Conservation (phyloP, 1,140 invertebrate species). For the Pachypsylla venusta region DNA sequence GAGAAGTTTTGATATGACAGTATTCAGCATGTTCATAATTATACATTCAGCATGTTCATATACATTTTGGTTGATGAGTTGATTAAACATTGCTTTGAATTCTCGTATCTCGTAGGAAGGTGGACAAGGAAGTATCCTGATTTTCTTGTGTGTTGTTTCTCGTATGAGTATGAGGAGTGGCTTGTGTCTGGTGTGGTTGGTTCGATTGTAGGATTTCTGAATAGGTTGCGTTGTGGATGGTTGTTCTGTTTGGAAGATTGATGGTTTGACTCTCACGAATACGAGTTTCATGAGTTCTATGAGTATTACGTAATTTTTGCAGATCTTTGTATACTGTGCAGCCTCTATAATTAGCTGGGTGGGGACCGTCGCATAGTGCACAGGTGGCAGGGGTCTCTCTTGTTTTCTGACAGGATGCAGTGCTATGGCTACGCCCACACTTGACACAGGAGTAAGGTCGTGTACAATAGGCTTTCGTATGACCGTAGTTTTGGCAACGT, state of each 20-base stretch:
- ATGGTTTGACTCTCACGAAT: no score
- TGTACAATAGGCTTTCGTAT: constrained; percentile 27
- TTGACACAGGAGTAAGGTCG: constrained; percentile 27
- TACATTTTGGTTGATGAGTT: neutral
- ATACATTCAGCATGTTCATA: no score
- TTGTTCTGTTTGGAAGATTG: neutral
- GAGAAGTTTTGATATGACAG: neutral
- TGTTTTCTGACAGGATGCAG: constrained; percentile 29
- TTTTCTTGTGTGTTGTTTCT: neutral
- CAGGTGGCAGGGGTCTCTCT: constrained; percentile 13
- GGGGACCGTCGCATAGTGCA: constrained; percentile 23
- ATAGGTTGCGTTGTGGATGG: neutral
- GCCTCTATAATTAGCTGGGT: constrained; percentile 28
- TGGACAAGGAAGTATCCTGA: neutral
- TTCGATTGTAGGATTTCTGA: neutral
- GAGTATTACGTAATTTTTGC: neutral
- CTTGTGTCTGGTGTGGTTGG: neutral
- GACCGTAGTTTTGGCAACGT: constrained; percentile 15
- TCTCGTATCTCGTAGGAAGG: constrained; percentile 4
- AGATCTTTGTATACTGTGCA: neutral
- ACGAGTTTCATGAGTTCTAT: neutral
- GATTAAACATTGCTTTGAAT: neutral
- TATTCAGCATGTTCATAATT: neutral
- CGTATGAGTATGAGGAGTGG: no score
- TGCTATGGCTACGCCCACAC: constrained; percentile 27